Evolutionary conservation across 2,113 vertebrate genomes (phyloP).

Genomic region (Zosterops hypoxanthus): DNA sequence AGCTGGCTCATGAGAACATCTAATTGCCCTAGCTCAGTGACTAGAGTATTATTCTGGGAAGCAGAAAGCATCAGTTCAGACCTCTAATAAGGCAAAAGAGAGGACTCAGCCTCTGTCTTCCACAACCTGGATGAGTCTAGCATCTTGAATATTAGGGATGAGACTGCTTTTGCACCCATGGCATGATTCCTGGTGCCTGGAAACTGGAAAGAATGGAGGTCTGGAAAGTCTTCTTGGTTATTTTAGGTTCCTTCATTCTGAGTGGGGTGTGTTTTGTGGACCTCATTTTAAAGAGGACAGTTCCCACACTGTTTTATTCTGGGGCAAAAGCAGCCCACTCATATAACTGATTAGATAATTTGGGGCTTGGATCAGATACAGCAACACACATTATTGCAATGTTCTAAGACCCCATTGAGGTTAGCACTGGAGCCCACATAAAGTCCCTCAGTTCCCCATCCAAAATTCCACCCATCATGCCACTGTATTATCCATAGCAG

Average conservation of each 20-base stretch:
- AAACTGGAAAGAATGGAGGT: neutral
- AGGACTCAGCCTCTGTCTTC: neutral
- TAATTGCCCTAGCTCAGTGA: neutral
- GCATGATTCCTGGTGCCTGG: neutral
- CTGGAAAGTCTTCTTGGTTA: neutral
- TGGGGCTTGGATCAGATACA: neutral
- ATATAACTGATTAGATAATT: neutral
- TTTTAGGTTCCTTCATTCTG: neutral
- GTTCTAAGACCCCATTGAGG: neutral
- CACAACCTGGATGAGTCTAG: neutral
- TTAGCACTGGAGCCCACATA: neutral
- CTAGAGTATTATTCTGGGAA: neutral
- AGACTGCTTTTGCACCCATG: neutral
- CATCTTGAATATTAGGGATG: neutral
- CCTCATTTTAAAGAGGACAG: neutral
- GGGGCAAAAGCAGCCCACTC: neutral
- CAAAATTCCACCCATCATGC: neutral
- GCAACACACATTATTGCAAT: accelerated
- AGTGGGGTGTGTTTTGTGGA: neutral
- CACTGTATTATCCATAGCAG: neutral
- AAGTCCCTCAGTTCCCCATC: neutral
- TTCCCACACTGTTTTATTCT: neutral
- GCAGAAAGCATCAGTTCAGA: neutral
- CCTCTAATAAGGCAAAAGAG: neutral
- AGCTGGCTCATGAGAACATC: neutral